phyloP scores from a whole-genome alignment of 2,797 vertebrate genomes.

The Tachyglossus aculeatus region DNA sequence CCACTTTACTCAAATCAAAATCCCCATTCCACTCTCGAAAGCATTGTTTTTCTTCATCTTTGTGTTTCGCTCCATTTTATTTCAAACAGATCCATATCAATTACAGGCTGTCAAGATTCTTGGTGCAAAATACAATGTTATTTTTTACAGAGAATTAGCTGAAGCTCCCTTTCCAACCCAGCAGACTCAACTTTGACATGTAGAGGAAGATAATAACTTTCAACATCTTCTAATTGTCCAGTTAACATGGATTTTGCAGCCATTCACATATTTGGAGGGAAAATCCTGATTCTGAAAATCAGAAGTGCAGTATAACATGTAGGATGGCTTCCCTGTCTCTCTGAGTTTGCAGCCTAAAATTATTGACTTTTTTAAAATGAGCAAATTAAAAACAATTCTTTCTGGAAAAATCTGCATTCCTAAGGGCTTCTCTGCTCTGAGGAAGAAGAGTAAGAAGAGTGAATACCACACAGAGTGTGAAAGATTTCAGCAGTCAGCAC shows the following conservation, averaged over 20 bases:
- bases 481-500: too few species aligned
- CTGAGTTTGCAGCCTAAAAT: conserved; percentile 39
- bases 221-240: conserved; percentile 72
- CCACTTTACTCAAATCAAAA: too few species aligned
- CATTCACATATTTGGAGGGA: conserved; percentile 56
- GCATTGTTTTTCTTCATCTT: conserved; percentile 3
- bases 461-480: too few species aligned
- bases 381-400: conserved; percentile 48
- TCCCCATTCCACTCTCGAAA: rapidly evolving
- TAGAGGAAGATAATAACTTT: conserved; percentile 66
- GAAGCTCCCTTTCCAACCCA: conserved; percentile 60
- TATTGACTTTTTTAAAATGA: conserved; percentile 58
- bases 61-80: conserved; percentile 49
- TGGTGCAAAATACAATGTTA: conserved; percentile 66
- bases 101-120: conserved; percentile 63
- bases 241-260: conserved; percentile 72
- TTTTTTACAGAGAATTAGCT: conserved; percentile 43
- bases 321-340: conserved; percentile 28
- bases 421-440: conserved; percentile 28
- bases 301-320: conserved; percentile 40
- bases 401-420: conserved; percentile 38
- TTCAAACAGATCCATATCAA: conserved; percentile 55
- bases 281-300: conserved; percentile 61
- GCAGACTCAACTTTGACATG: conserved; percentile 51
- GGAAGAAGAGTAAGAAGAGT: too few species aligned